A percentile compares a stretch with the other conserved stretches of the same genome.
Evolutionary conservation across 1,140 invertebrate species (phyloP).

Genomic region (Heliconius nattereri): DNA sequence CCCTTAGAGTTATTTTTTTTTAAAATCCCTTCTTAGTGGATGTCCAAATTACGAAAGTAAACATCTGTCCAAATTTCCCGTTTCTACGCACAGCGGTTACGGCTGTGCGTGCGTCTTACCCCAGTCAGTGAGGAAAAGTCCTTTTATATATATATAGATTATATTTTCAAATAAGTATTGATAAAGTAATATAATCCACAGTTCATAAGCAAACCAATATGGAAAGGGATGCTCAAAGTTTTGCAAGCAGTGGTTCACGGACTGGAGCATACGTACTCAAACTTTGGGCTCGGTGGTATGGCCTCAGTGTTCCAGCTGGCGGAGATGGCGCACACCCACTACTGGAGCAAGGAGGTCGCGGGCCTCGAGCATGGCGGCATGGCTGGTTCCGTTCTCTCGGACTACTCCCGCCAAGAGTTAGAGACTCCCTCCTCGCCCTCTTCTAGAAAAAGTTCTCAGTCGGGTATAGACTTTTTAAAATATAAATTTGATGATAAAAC

Average conservation of each 20-base stretch:
- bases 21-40: no score
- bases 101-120: no score
- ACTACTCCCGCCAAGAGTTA: constrained; percentile 57
- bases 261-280: constrained; percentile 94
- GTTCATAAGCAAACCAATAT: constrained; percentile 93
- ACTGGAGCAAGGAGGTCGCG: constrained; percentile 94
- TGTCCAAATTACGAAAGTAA: no score
- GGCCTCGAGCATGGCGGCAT: constrained; percentile 76
- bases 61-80: no score
- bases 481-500: no score
- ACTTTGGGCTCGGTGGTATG: constrained; percentile 97
- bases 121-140: no score
- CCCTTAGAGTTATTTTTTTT: no score
- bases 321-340: constrained; percentile 99
- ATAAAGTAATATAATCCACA: constrained; percentile 69
- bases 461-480: constrained; percentile 51
- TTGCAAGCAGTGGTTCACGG: constrained; percentile 94
- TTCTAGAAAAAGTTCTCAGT: constrained; percentile 77
- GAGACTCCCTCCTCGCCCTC: constrained; percentile 75
- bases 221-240: constrained; percentile 98
- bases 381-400: constrained; percentile 68
- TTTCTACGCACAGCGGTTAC: no score
- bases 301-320: constrained; percentile 97
- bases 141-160: no score
- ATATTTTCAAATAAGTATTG: background rate